Base-by-base conservation (phyloP, 2,113 vertebrate genomes). In the Dipodomys merriami region DNA sequence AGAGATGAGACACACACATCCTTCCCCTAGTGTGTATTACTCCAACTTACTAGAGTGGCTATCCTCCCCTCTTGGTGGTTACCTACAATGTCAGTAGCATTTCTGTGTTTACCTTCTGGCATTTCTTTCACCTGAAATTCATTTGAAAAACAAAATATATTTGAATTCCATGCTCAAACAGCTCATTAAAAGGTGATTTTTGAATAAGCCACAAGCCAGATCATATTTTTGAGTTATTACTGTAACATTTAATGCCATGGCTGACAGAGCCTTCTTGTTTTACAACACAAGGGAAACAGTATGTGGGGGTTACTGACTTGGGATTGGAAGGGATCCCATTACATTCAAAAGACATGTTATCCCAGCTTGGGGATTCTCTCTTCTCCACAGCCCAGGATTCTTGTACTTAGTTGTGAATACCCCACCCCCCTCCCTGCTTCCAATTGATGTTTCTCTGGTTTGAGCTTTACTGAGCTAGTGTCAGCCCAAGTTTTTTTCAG, bases 121-220 rank as follows among this genome's bases (percentile, higher is more conserved):
- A 4, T 27, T 69, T 35, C 22, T 94, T 76, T n/a, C 10, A 29
- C 72, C 35, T 49, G 78, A 88, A 94, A 68, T 76, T 83, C 3
- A 49, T 76, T 83, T 73, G 27, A 94, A 94, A 86, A 69, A 79
- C n/a, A 84, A 90, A 93, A 39, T 46, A 27, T 29, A n/a, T 46
- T 49, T 83, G 0, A 62, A 53, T 15, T n/a, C 30, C 44, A 30
- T 60, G n/a, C 78, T 92, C 30, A 83, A 12, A 12, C 2, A 1
- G 18, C 65, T 86, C 27, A 76, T 88, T 53, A 33, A 23, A 90
- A 57, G 25, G 57, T 78, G 16, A 9, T 81, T 93, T 93, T 93
- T 80, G 27, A 92, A 68, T 53, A 91, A 90, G 82, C 9, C 16
- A 49, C 46, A 29, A 73, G 20, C 11, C 20, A 86, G 29, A 46